Percentiles rank a stretch among this genome's conserved stretches.
Conservation (phyloP, 2,888 invertebrate species). For the Troides helena region DNA sequence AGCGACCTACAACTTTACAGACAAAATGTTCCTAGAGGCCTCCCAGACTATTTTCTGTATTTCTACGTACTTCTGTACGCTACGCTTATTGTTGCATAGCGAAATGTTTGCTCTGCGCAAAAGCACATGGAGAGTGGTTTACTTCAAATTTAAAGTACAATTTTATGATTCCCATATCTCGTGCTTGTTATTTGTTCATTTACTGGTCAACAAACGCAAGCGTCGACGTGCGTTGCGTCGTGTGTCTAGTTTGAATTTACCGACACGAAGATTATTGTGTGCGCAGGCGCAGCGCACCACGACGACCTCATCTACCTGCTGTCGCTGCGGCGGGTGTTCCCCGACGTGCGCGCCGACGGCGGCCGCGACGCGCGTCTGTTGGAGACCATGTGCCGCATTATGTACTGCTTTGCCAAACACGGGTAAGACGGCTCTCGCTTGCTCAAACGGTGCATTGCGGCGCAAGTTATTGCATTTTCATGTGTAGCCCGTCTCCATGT, state of each 20-base stretch:
- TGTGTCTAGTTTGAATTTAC: neutral
- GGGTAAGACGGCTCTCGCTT: slow-evolving; percentile 49
- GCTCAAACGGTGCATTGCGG: neutral
- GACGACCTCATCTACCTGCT: slow-evolving; percentile 76
- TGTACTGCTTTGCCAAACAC: slow-evolving; percentile 66
- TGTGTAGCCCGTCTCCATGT: neutral
- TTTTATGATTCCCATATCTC: neutral
- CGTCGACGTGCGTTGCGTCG: neutral
- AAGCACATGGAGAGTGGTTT: no score
- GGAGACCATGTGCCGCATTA: slow-evolving; percentile 57
- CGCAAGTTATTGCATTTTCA: neutral
- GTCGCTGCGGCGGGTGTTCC: slow-evolving; percentile 54
- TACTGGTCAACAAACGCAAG: neutral
- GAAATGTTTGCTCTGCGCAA: no score
- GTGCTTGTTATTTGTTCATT: no score
- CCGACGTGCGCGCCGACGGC: slow-evolving; percentile 47
- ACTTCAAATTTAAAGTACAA: no score
- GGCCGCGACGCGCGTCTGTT: slow-evolving; percentile 63
- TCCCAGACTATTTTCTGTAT: neutral
- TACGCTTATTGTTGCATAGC: neutral
- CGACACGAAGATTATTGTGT: no score
- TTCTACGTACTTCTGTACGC: neutral
- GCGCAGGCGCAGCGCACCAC: slow-evolving; percentile 59
- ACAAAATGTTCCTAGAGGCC: neutral
- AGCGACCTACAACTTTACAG: no score